Percentiles rank a stretch among this genome's conserved stretches.
These are phyloP conservation scores for Caenorhabditis imperialis DNA, from an alignment of 2,888 invertebrate species.

Conservation along the genomic window DNA sequence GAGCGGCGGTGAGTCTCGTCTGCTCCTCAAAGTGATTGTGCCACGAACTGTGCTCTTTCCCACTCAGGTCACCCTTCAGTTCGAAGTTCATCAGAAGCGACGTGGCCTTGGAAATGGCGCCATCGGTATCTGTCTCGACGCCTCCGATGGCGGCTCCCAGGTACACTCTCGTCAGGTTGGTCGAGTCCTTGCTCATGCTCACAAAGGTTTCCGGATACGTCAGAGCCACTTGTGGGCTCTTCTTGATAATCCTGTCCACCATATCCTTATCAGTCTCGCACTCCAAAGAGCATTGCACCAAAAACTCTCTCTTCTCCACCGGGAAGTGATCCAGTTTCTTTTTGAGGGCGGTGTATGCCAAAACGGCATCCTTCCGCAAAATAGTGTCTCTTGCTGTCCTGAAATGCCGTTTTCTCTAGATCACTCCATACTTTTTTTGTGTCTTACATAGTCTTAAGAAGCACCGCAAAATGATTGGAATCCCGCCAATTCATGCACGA, in stretches of 20 bases:
- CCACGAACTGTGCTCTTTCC: slow-evolving; percentile 63
- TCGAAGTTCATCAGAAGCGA: slow-evolving; percentile 68
- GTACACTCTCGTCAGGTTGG: slow-evolving; percentile 63
- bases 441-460: slow-evolving; percentile 54
- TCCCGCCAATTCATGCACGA: slow-evolving; percentile 52
- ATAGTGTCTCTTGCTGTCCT: slow-evolving; percentile 62
- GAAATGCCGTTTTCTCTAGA: slow-evolving; percentile 18
- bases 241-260: slow-evolving; percentile 65
- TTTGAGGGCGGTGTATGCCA: slow-evolving; percentile 62
- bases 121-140: slow-evolving; percentile 70
- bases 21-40: slow-evolving; percentile 66
- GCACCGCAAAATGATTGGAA: slow-evolving; percentile 60
- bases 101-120: slow-evolving; percentile 67
- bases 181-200: slow-evolving; percentile 61
- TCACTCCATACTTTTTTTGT: not conserved
- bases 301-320: slow-evolving; percentile 56
- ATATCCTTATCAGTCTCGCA: slow-evolving; percentile 64
- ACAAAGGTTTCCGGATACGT: slow-evolving; percentile 70
- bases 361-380: slow-evolving; percentile 59
- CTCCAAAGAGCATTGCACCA: slow-evolving; percentile 52
- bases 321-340: slow-evolving; percentile 64
- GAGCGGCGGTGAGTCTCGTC: slow-evolving; percentile 53
- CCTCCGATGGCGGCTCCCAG: slow-evolving; percentile 65
- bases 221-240: slow-evolving; percentile 62
- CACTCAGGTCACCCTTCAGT: slow-evolving; percentile 61